Percentiles rank a stretch among this genome's conserved stretches.
Evolutionary conservation across 2,113 vertebrate genomes (phyloP).

Genomic region (Nothobranchius furzeri): DNA sequence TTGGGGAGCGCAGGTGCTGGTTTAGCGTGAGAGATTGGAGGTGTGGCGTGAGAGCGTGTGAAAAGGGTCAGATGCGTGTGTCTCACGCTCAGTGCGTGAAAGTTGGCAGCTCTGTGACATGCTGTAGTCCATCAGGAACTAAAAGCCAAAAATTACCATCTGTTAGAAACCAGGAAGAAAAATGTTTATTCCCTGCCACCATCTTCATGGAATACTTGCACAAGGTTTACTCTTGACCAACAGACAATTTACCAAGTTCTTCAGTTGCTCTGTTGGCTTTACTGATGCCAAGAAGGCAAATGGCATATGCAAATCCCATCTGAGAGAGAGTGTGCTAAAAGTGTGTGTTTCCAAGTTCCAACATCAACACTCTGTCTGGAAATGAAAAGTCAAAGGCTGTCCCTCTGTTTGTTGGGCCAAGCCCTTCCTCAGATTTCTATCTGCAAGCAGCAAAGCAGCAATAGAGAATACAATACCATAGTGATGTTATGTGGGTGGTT

Average conservation of each 20-base stretch:
- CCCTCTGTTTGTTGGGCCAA: constrained; percentile 31
- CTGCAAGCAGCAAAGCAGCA: constrained; percentile 22
- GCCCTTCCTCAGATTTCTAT: constrained; percentile 64
- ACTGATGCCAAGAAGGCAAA: constrained; percentile 19
- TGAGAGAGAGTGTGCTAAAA: constrained; percentile 6
- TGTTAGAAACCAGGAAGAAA: constrained; percentile 15
- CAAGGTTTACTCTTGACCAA: neutral
- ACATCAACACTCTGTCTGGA: constrained; percentile 34
- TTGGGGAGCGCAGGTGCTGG: no score
- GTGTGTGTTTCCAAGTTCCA: constrained; percentile 7
- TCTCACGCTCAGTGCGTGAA: no score
- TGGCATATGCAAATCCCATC: constrained; percentile 52
- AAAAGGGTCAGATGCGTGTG: no score
- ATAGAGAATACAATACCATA: constrained; percentile 37
- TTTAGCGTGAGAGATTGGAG: no score
- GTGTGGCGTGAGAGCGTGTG: no score
- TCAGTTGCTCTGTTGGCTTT: neutral
- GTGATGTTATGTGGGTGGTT: constrained; percentile 45
- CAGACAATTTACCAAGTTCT: neutral
- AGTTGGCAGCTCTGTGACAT: neutral
- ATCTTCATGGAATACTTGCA: constrained; percentile 1
- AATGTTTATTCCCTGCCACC: neutral
- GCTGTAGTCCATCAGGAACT: neutral
- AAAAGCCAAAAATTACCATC: neutral
- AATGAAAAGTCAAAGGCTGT: constrained; percentile 35